Conservation (phyloP, 2,888 invertebrate genomes). For the Drosophila atroscutellata region DNA sequence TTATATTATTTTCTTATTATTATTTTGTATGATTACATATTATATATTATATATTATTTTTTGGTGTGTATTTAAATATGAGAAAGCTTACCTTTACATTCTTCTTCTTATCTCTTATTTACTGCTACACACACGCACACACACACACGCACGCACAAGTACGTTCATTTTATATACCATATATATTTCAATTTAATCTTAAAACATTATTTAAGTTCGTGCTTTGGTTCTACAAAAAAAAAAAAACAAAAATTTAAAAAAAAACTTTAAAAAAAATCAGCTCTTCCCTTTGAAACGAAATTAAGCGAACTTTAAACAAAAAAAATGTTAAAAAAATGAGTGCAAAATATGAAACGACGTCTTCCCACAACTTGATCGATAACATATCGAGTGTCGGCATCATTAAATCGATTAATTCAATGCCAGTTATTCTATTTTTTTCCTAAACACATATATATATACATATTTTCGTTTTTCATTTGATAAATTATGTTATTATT, state of each 20-base stretch:
- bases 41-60: constrained; percentile 34
- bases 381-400: constrained; percentile 24
- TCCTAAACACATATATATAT: neutral
- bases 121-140: constrained; percentile 30
- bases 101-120: constrained; percentile 59
- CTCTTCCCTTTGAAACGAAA: constrained; percentile 56
- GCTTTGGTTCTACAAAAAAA: constrained; percentile 49
- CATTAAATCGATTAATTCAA: constrained; percentile 17
- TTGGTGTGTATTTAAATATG: constrained; percentile 57
- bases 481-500: constrained; percentile 21
- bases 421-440: constrained; percentile 45
- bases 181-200: constrained; percentile 15
- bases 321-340: constrained; percentile 18
- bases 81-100: constrained; percentile 53
- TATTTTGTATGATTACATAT: constrained; percentile 46
- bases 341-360: constrained; percentile 37
- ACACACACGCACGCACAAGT: constrained; percentile 3
- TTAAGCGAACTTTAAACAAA: constrained; percentile 19
- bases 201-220: constrained; percentile 14
- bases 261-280: neutral
- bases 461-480: constrained; percentile 44
- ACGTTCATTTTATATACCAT: neutral
- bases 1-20: constrained; percentile 56
- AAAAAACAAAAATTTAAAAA: neutral
- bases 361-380: constrained; percentile 42